Conservation (phyloP, 2,113 vertebrate species). For the Lichenostomus cassidix region DNA sequence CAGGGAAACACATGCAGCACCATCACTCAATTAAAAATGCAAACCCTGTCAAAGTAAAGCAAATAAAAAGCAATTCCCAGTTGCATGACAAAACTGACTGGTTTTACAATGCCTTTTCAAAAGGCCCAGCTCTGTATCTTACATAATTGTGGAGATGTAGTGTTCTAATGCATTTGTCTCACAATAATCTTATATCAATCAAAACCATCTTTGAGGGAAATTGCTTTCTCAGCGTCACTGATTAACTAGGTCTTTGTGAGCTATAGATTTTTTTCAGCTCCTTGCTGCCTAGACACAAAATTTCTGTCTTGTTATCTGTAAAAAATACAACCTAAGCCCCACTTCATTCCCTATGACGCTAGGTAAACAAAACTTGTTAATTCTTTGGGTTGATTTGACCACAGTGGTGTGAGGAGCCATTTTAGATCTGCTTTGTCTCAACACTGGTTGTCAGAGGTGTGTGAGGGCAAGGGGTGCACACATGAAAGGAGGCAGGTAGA, state of each 20-base stretch:
- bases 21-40: not conserved
- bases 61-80: not conserved
- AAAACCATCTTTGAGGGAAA: not conserved
- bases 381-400: not conserved
- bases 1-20: not conserved
- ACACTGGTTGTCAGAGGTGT: too few relatives aligned
- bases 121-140: not conserved
- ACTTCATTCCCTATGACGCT: not conserved
- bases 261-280: not conserved
- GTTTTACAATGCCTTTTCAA: not conserved
- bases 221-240: not conserved
- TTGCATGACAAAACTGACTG: not conserved
- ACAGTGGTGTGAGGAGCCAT: too few relatives aligned
- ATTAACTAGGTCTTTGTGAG: not conserved
- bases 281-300: not conserved
- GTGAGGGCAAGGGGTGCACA: too few relatives aligned
- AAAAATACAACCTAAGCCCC: not conserved
- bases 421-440: too few relatives aligned
- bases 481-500: too few relatives aligned
- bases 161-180: not conserved
- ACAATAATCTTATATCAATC: not conserved
- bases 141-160: not conserved
- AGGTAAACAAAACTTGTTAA: not conserved
- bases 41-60: not conserved
- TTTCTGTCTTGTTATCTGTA: not conserved